phyloP scores from a whole-genome alignment of 1,140 invertebrate species.

The Caenorhabditis inopinata region DNA sequence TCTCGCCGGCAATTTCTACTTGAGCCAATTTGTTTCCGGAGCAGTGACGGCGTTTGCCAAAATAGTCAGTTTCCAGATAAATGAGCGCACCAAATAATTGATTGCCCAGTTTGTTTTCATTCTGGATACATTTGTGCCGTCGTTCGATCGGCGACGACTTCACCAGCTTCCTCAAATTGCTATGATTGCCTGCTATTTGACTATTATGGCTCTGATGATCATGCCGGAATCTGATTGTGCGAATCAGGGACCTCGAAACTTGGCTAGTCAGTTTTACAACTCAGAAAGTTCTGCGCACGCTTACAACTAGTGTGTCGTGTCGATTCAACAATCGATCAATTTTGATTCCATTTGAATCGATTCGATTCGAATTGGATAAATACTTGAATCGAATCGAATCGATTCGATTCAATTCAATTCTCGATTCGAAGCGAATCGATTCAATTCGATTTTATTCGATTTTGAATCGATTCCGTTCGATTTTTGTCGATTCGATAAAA shows the following conservation, averaged over 20 bases:
- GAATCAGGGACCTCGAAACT: background rate
- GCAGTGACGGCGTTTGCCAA: slow-evolving; percentile 21
- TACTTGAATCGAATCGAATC: too few species aligned
- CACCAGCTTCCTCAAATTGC: slow-evolving; percentile 41
- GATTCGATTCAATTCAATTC: too few species aligned
- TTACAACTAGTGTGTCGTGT: too few species aligned
- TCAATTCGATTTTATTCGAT: too few species aligned
- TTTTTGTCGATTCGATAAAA: too few species aligned
- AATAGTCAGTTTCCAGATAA: background rate
- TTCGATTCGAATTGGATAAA: too few species aligned
- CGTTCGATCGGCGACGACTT: slow-evolving; percentile 24
- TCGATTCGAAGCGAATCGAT: too few species aligned
- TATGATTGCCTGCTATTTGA: slow-evolving; percentile 23
- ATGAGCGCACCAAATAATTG: too few species aligned
- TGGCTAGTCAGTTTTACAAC: slow-evolving; percentile 33
- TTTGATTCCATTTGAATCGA: too few species aligned
- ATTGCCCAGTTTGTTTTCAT: slow-evolving; percentile 35
- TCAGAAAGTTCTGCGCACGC: too few species aligned
- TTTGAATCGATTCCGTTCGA: too few species aligned
- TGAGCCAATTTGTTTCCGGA: slow-evolving; percentile 32
- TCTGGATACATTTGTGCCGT: background rate
- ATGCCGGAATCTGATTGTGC: slow-evolving; percentile 31
- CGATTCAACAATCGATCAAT: too few species aligned
- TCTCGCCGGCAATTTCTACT: slow-evolving; percentile 34
- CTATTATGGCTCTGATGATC: slow-evolving; percentile 39